Base-by-base conservation (phyloP, 1,140 invertebrate species). In the Pteromalus puparum region DNA sequence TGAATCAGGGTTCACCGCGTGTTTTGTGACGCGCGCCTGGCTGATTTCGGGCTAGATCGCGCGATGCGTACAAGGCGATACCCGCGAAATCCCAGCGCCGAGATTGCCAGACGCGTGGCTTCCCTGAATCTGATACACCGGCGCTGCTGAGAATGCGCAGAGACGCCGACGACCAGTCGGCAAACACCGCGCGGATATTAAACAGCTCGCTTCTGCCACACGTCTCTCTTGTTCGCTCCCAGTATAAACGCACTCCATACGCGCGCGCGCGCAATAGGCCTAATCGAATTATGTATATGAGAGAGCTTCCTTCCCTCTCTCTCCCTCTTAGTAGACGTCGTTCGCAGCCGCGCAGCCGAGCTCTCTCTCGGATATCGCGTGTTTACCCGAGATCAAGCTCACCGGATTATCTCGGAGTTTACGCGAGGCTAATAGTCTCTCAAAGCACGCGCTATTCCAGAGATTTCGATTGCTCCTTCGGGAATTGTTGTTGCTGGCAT, bases 121-220 rank as follows among this genome's bases (percentile, higher is more conserved):
- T 12, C 30, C 72, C 34, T n/a, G 53, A 61, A 61, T 61, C 53
- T n/a, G 15, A 42, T 42, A 6, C 38, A 12, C 30, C 30, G 30
- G 30, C 30, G 42, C n/a, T 13, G 67, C 26, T 18, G 26, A 30
- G 67, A 28, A 70, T 70, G 6, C 5, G 67, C 26, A 30, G 24
- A 30, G 53, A 61, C 53, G 24, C n/a, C n/a, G n/a, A 67, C 15
- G 61, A 30, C 67, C 67, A 70, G 24, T 70, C 67, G 67, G 67
- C 67, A 28, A 70, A 70, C 72, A 42, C 34, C 34, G 34, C 38
- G 21, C 72, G 72, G 72, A 74, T 74, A 74, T 74, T 42, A 74
- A 74, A 38, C 72, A 30, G 72, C 30, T 30, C 24, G 26, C 28
- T 28, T 68, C 67, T 68, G 13, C 13, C 67, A 26, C 24, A 1